Conservation (phyloP, 2,888 invertebrate genomes). For the Eumerus sabulonum region DNA sequence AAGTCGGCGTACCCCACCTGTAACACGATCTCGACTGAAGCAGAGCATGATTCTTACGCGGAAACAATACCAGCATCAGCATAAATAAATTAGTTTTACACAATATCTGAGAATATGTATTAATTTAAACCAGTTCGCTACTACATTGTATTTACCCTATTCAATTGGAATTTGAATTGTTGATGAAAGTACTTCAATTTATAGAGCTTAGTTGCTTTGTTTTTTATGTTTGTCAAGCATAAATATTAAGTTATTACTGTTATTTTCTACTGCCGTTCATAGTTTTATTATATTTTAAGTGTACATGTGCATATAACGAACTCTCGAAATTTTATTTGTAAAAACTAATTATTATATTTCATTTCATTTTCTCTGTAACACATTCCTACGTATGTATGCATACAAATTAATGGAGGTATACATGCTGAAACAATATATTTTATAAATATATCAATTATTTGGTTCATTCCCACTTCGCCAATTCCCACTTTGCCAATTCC, state of each 20-base stretch:
- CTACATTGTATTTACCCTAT: neutral
- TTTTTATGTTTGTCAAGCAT: constrained; percentile 12
- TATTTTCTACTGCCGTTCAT: constrained; percentile 36
- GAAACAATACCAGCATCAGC: constrained; percentile 36
- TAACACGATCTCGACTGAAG: constrained; percentile 72
- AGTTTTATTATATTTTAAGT: constrained; percentile 5
- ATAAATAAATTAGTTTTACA: constrained; percentile 30
- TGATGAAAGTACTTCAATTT: constrained; percentile 16
- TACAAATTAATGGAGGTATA: constrained; percentile 29
- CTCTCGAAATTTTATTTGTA: constrained; percentile 16
- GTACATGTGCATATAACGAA: no score
- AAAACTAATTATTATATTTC: constrained; percentile 13
- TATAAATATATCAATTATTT: constrained; percentile 51
- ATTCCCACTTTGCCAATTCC: no score
- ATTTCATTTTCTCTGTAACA: constrained; percentile 36
- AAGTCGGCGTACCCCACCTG: constrained; percentile 67
- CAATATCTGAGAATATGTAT: constrained; percentile 1
- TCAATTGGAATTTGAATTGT: constrained; percentile 9
- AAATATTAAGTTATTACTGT: constrained; percentile 5
- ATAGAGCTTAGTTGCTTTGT: neutral
- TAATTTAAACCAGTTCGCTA: constrained; percentile 12
- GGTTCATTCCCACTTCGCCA: no score
- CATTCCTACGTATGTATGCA: constrained; percentile 31
- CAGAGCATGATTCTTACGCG: constrained; percentile 40
- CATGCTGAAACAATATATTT: constrained; percentile 37